Evolutionary conservation across 2,113 vertebrate species (phyloP).

Genomic region (Seriola dumerili): DNA sequence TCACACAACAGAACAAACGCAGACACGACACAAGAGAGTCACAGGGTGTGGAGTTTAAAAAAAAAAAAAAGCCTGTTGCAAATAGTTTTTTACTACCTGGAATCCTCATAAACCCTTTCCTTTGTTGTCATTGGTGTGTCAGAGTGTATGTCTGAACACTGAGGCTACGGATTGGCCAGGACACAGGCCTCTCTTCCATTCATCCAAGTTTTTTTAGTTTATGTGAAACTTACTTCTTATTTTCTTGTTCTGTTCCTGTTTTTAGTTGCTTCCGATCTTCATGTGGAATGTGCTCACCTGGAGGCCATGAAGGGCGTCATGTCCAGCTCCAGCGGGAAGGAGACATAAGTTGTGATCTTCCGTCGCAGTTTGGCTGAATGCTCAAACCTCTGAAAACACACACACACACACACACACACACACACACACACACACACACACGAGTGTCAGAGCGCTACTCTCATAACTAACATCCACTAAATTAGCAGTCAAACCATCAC

Average conservation of each 20-base stretch:
- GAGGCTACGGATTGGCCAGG: neutral
- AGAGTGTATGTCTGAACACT: neutral
- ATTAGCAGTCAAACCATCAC: too few relatives aligned
- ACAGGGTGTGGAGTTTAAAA: too few relatives aligned
- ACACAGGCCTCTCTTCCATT: neutral
- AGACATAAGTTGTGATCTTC: slow-evolving; percentile 99
- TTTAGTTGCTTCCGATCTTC: neutral
- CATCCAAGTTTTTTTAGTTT: neutral
- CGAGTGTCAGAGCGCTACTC: neutral
- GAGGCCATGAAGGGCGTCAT: slow-evolving; percentile 99
- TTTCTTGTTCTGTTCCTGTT: neutral
- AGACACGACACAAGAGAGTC: neutral
- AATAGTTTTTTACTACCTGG: neutral
- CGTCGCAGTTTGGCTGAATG: slow-evolving; percentile 97
- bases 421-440: neutral
- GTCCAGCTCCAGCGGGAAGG: slow-evolving; percentile 97
- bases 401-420: neutral
- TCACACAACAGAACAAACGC: slow-evolving; percentile 24
- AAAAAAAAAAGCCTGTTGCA: too few relatives aligned
- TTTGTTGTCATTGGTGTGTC: neutral
- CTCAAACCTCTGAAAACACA: slow-evolving; percentile 82
- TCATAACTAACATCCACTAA: rapidly evolving
- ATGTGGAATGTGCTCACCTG: slow-evolving; percentile 84
- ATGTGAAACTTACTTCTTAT: neutral
- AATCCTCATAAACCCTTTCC: neutral